These are phyloP conservation scores for Malthinus seriepunctatus DNA, from an alignment of 2,888 invertebrate genomes.

Conservation along the genomic window DNA sequence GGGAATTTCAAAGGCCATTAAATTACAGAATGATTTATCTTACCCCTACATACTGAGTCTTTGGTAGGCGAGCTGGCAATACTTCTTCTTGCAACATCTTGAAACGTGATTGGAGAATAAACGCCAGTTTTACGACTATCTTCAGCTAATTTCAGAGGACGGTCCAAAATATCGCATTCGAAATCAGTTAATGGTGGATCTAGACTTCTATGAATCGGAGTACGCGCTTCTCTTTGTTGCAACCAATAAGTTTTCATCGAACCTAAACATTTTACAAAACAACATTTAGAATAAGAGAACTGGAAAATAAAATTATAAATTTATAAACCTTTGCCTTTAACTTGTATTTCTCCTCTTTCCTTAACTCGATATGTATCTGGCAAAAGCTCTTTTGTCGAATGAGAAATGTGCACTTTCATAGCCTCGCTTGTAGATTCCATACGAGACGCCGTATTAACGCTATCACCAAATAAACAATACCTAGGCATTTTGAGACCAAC, in stretches of 20 bases:
- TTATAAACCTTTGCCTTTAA: slow-evolving; percentile 83
- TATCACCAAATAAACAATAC: slow-evolving; percentile 87
- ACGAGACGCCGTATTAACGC: slow-evolving; percentile 87
- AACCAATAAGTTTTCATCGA: slow-evolving; percentile 91
- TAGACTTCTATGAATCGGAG: slow-evolving; percentile 53
- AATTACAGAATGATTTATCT: too few species aligned
- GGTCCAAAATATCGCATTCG: slow-evolving; percentile 25
- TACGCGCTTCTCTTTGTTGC: slow-evolving; percentile 70
- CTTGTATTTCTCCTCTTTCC: slow-evolving; percentile 82
- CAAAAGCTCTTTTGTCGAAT: slow-evolving; percentile 79
- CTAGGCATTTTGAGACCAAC: slow-evolving; percentile 93
- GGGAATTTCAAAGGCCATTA: too few species aligned
- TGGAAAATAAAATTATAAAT: background rate
- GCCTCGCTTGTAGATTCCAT: slow-evolving; percentile 93
- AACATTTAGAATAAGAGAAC: background rate
- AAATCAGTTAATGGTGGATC: slow-evolving; percentile 33
- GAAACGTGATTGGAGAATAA: slow-evolving; percentile 84
- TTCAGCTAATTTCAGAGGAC: slow-evolving; percentile 40
- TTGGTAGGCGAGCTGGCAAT: slow-evolving; percentile 76
- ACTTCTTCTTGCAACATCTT: slow-evolving; percentile 79
- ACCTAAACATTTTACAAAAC: slow-evolving; percentile 54
- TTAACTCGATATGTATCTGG: slow-evolving; percentile 73
- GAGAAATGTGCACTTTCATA: slow-evolving; percentile 94
- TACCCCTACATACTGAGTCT: slow-evolving; percentile 41
- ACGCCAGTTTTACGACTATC: slow-evolving; percentile 62